Percentiles rank a stretch among this genome's conserved stretches.
Evolutionary conservation across 2,797 vertebrate species (phyloP).

Genomic region (Malacoraja senta): DNA sequence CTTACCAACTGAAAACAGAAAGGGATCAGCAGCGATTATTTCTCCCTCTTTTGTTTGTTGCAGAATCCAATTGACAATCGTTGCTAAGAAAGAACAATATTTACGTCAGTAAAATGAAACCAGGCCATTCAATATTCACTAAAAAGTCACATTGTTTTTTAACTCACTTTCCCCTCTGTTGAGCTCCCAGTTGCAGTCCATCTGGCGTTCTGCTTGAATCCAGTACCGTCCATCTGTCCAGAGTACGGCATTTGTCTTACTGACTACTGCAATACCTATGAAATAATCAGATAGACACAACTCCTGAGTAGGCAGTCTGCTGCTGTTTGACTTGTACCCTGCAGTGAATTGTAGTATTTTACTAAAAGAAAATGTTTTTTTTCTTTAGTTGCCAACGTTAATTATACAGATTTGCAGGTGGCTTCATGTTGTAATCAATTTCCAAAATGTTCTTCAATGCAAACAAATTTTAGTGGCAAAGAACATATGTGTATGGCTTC

Average conservation of each 20-base stretch:
- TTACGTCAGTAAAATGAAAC: not conserved
- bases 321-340: not conserved
- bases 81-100: slow-evolving; percentile 56
- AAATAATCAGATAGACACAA: slow-evolving; percentile 42
- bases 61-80: slow-evolving; percentile 71
- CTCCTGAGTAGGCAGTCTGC: not conserved
- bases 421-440: too few relatives aligned
- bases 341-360: not conserved
- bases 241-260: slow-evolving; percentile 64
- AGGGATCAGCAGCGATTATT: slow-evolving; percentile 74
- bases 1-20: slow-evolving; percentile 84
- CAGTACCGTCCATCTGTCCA: slow-evolving; percentile 97
- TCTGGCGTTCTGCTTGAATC: slow-evolving; percentile 82
- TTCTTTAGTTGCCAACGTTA: too few relatives aligned
- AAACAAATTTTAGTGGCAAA: too few relatives aligned
- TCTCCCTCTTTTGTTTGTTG: slow-evolving; percentile 53
- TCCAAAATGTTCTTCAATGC: too few relatives aligned
- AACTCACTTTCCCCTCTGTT: slow-evolving; percentile 48
- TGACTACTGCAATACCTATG: slow-evolving; percentile 76
- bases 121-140: not conserved
- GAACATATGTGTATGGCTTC: too few relatives aligned
- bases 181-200: slow-evolving; percentile 95
- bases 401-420: too few relatives aligned
- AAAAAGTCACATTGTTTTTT: not conserved
- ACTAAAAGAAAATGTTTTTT: not conserved